A percentile compares a stretch with the other conserved stretches of the same genome.
Conservation (phyloP, 2,888 invertebrate genomes). For the Thymelicus acteon region DNA sequence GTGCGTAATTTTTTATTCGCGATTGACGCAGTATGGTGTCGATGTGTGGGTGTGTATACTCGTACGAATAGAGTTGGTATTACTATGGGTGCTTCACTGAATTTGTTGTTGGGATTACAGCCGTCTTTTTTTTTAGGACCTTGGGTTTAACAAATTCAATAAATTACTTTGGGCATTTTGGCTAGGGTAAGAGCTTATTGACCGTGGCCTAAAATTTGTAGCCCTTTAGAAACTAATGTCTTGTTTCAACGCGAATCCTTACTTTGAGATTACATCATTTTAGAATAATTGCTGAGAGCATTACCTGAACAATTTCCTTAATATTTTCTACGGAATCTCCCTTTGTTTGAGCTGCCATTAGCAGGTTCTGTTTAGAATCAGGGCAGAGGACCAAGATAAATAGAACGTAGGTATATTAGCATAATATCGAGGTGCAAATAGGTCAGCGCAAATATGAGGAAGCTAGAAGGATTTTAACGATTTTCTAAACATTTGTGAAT, state of each 20-base stretch:
- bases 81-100: no score
- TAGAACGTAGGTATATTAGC: constrained; percentile 2
- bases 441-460: neutral
- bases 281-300: neutral
- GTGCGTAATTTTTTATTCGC: no score
- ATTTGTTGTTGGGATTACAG: no score
- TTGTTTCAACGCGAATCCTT: neutral
- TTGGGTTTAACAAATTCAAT: no score
- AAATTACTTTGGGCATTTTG: no score
- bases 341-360: constrained; percentile 13
- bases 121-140: no score
- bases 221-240: neutral
- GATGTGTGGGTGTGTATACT: no score
- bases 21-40: no score
- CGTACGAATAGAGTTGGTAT: no score
- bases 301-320: neutral
- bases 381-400: constrained; percentile 9
- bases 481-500: neutral
- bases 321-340: neutral
- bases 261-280: neutral
- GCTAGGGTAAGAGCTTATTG: no score
- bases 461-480: neutral
- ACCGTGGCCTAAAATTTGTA: no score
- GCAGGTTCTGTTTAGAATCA: constrained; percentile 5
- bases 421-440: neutral